Base-by-base conservation (phyloP, 1,140 invertebrate species). In the Gerris buenoi region DNA sequence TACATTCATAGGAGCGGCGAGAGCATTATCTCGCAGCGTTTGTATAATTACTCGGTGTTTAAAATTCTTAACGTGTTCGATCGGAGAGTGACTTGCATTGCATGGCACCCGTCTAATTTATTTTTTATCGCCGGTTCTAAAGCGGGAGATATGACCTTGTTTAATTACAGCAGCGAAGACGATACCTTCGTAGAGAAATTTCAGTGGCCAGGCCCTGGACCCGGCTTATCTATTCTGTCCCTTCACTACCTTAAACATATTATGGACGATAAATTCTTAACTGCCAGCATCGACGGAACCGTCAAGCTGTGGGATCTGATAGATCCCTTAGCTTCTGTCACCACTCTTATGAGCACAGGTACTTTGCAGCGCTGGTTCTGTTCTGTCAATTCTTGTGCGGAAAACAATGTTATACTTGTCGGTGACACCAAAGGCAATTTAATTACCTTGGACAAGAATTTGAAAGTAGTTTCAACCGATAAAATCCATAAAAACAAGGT, bases 401-500 rank as follows among this genome's bases (percentile, higher is more conserved):
- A 56, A 2, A 63, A 29, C 66, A 56, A 59, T n/a, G 27, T 69
- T 5, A 27, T 69, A 33, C 57, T 69, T 0, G 25, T 64, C 18
- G 68, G 68, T 25, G 65, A 69, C 33, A 65, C 68, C 22, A 15
- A 25, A 25, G 68, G 68, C 15, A 59, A 25, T n/a, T 58, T 69
- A 29, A 64, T 28, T 26, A 1, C 65, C 26, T 23, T 66, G 0
- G 27, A 62, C 15, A 69, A 69, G 60, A 64, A 69, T 66, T 56
- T 66, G 3, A 66, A 66, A 66, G 29, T 56, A 25, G 25, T 69
- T 57, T 15, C 33, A n/a, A 18, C 2, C 2, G 59, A 66, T 23
- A 63, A 61, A 64, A 25, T 69, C 15, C 68, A 69, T 27, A 69
- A 66, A 64, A 57, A 22, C 3, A 69, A 69, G 64, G 57, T 69